Evolutionary conservation across 1,140 invertebrate species (phyloP).

Genomic region (Piezodorus guildinii): DNA sequence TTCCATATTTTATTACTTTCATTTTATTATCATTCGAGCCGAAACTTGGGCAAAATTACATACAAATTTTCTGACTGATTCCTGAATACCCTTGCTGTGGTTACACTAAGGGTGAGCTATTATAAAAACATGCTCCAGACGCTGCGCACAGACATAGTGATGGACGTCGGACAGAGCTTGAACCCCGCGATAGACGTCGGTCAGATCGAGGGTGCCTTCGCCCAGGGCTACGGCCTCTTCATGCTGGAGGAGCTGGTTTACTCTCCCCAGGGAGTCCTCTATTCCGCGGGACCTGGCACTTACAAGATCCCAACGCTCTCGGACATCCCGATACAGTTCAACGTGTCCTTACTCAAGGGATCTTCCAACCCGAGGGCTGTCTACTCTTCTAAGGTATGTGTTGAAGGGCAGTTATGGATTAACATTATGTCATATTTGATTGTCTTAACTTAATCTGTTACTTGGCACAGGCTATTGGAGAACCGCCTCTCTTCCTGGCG

Average conservation of each 20-base stretch:
- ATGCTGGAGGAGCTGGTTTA: conserved; percentile 82
- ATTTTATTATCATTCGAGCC: no score
- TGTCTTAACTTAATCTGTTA: no score
- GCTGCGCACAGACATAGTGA: conserved; percentile 80
- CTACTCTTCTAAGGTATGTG: conserved; percentile 89
- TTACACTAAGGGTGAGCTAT: no score
- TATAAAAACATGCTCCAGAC: no score
- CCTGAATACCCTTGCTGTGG: no score
- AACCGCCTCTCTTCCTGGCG: conserved; percentile 86
- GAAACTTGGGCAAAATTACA: no score
- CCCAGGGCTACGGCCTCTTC: conserved; percentile 86
- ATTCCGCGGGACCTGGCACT: conserved; percentile 76
- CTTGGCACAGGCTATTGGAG: conserved; percentile 68
- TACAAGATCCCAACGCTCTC: conserved; percentile 88
- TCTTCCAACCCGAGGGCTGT: conserved; percentile 78
- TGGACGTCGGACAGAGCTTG: conserved; percentile 85
- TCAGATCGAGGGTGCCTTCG: conserved; percentile 87
- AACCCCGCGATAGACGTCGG: conserved; percentile 95
- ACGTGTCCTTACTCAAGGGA: conserved; percentile 84
- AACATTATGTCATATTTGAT: no score
- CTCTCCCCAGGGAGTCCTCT: conserved; percentile 66
- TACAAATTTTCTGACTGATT: no score
- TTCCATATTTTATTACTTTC: no score
- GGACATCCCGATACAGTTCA: conserved; percentile 83
- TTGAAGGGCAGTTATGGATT: no score